Percentiles rank a stretch among this genome's conserved stretches.
These are phyloP conservation scores for Drosophila mimetica DNA, from an alignment of 2,888 invertebrate species.

Conservation along the genomic window DNA sequence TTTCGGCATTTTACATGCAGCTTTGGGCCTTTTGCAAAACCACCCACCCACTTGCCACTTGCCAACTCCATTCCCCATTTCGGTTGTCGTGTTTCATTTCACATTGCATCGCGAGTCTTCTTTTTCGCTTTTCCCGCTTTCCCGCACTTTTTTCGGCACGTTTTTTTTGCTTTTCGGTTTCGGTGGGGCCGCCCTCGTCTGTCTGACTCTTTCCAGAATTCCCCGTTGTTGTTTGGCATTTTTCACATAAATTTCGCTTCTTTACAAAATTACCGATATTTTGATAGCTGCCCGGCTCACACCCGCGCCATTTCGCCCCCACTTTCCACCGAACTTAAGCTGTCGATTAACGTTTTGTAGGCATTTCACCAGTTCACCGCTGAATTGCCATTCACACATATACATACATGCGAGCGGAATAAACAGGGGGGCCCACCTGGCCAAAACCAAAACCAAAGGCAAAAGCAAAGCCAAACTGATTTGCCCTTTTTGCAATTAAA, in stretches of 20 bases:
- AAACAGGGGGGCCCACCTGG: neutral
- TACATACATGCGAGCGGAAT: no score
- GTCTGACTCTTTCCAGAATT: constrained; percentile 69
- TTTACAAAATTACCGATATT: constrained; percentile 71
- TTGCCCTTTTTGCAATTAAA: constrained; percentile 14
- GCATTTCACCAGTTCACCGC: constrained; percentile 20
- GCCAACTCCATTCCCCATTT: neutral
- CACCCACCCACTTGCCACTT: neutral
- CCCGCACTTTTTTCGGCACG: constrained; percentile 13
- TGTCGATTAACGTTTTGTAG: constrained; percentile 61
- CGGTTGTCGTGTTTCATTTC: constrained; percentile 42
- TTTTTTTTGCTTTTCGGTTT: constrained; percentile 7
- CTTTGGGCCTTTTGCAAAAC: constrained; percentile 29
- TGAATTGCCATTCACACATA: neutral
- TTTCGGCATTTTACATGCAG: constrained; percentile 54
- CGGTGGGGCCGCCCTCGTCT: constrained; percentile 41
- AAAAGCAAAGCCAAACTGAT: neutral
- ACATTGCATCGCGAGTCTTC: constrained; percentile 3
- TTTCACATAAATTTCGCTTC: constrained; percentile 68
- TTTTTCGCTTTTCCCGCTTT: constrained; percentile 22
- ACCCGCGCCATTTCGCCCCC: neutral
- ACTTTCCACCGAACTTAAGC: constrained; percentile 13
- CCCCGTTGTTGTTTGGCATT: constrained; percentile 41
- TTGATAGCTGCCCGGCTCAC: constrained; percentile 51
- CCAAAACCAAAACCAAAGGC: neutral